phyloP scores from a whole-genome alignment of 2,888 invertebrate genomes.

The Ischnus inquisitorius region DNA sequence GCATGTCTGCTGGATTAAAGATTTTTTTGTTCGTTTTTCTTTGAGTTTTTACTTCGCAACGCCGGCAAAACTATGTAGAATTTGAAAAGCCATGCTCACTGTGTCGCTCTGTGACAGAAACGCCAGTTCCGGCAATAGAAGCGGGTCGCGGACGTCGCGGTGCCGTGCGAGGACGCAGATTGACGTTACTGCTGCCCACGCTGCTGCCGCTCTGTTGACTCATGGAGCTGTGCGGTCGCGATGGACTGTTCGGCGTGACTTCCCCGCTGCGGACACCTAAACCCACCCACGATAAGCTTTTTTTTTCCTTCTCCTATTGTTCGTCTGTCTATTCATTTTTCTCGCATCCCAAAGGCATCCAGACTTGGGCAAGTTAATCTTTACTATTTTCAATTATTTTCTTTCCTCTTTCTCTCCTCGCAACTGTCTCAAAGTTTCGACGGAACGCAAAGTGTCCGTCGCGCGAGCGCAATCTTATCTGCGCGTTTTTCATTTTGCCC shows the following conservation, averaged over 20 bases:
- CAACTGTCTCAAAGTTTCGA: conserved; percentile 2
- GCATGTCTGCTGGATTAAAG: conserved; percentile 36
- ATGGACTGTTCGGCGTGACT: conserved; percentile 91
- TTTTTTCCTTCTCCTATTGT: conserved; percentile 53
- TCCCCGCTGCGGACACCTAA: conserved; percentile 91
- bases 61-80: conserved; percentile 56
- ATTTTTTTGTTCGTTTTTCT: conserved; percentile 3
- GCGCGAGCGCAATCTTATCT: conserved; percentile 31
- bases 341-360: conserved; percentile 8
- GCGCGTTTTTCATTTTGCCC: conserved; percentile 7
- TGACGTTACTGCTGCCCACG: conserved; percentile 85
- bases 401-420: conserved; percentile 29
- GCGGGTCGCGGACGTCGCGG: conserved; percentile 92
- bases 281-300: conserved; percentile 76
- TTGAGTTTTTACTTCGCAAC: conserved; percentile 19
- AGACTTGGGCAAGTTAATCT: conserved; percentile 1
- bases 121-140: conserved; percentile 94
- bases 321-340: background rate
- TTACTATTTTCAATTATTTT: background rate
- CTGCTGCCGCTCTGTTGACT: conserved; percentile 90
- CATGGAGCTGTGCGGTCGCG: conserved; percentile 95
- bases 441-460: conserved; percentile 23
- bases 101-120: conserved; percentile 87
- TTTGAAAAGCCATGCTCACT: conserved; percentile 84
- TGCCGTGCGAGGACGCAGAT: conserved; percentile 88